phyloP scores from a whole-genome alignment of 2,113 vertebrate species.

The Drymodes brunneopygia region DNA sequence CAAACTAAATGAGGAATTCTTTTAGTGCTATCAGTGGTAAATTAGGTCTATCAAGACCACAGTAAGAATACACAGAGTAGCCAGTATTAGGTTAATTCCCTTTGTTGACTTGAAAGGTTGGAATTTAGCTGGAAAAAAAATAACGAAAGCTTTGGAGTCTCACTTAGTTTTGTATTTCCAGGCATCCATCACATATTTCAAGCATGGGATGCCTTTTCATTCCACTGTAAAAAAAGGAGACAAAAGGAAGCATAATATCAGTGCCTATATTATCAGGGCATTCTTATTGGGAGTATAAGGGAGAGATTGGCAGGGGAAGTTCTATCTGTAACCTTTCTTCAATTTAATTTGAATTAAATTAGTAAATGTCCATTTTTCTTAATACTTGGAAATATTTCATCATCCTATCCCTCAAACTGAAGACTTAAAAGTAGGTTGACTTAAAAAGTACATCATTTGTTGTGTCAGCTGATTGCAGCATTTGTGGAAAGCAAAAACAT shows the following conservation, averaged over 20 bases:
- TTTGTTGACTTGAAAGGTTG: neutral
- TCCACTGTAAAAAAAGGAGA: neutral
- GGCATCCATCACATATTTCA: neutral
- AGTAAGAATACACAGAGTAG: constrained; percentile 1
- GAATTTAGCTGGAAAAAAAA: constrained; percentile 25
- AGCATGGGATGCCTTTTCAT: neutral
- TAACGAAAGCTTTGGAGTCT: neutral
- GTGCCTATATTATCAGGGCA: neutral
- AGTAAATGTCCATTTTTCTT: neutral
- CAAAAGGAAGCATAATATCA: neutral
- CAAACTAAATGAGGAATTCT: constrained; percentile 31
- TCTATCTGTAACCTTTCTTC: neutral
- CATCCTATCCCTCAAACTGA: neutral
- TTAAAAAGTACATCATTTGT: neutral
- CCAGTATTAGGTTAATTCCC: constrained; percentile 45
- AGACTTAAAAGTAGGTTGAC: neutral
- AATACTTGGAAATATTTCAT: neutral
- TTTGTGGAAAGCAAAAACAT: neutral
- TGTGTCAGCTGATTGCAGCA: neutral
- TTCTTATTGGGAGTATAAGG: neutral
- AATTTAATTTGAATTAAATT: neutral
- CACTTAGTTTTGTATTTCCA: neutral
- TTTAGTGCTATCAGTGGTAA: constrained; percentile 18
- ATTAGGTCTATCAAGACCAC: constrained; percentile 33
- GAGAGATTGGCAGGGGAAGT: neutral